phyloP scores from a whole-genome alignment of 2,113 vertebrate species.

The Lophotis ruficrista region DNA sequence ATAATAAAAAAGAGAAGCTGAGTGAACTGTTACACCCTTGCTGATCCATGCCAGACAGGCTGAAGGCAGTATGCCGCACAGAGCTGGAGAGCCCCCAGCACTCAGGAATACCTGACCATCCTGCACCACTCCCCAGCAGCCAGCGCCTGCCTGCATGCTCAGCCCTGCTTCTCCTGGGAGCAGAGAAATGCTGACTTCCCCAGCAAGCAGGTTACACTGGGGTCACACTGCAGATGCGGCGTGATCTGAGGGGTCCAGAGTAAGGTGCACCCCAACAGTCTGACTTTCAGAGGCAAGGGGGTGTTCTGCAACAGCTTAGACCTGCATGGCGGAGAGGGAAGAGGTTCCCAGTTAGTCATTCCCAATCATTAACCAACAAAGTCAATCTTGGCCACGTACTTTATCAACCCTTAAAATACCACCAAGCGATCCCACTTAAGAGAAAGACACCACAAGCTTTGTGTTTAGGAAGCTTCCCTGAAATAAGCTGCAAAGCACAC shows the following conservation, averaged over 20 bases:
- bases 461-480: neutral
- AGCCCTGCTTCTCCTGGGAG: neutral
- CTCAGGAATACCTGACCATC: neutral
- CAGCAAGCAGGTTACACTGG: neutral
- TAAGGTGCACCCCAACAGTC: neutral
- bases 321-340: neutral
- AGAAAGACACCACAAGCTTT: neutral
- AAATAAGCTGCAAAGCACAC: neutral
- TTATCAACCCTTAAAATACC: neutral
- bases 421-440: neutral
- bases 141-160: neutral
- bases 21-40: conserved; percentile 2
- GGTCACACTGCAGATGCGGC: accelerated
- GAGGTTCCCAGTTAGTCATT: neutral
- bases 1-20: neutral
- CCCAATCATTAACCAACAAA: neutral
- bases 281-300: neutral
- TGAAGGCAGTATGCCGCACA: neutral
- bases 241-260: accelerated
- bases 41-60: neutral
- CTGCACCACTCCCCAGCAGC: neutral
- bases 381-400: neutral
- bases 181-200: neutral
- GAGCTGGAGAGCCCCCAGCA: neutral
- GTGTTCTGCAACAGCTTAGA: neutral